Evolutionary conservation across 2,113 vertebrate species (phyloP), one percentile per base, ranked within the genome.

Genomic region (Gasterosteus aculeatus): DNA sequence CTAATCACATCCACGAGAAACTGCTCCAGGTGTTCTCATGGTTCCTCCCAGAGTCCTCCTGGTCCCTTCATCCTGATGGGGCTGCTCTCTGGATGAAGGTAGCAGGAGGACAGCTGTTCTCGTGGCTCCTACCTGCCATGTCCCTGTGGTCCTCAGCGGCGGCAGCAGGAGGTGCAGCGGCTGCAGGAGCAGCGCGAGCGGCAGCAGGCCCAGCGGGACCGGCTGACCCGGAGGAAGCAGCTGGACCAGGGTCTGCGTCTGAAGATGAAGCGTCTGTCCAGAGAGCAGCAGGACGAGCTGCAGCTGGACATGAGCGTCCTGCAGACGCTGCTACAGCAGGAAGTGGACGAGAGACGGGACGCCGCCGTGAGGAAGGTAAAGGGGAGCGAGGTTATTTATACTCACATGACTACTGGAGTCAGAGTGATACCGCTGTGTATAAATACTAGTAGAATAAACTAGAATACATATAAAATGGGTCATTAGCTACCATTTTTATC

Each of bases 281-380:
- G 80, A 64, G 93, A 96, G 75, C 91, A 93, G 77, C 90, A 94
- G 82, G 88, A 91, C 0, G 95, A 97, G 35, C 92, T 95, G 54
- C 92, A 93, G 1, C 61, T 94, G 62, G 95, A 98, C 67, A 90
- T 93, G 91, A 93, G 84, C 67, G 90, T 96, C 38, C 82, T 96
- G 4, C 92, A 96, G 75, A 77, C 85, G 19, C 62, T 91, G 63
- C 86, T 94, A 49, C 35, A 77, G 19, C 88, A 94, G 72, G 72
- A 90, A 0, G 78, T 77, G 0, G 92, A 93, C 4, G 91, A 95
- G n/a, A 60, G 67, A 1, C 74, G 91, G 26, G 92, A 91, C 10
- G 94, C 86, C 14, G 90, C 62, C 22, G 90, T 92, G 26, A 95
- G 87, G 78, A 97, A 93, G 92, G 97, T 98, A 92, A 93, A 89